Conservation (phyloP, 1,140 invertebrate species). For the Lithobius niger region DNA sequence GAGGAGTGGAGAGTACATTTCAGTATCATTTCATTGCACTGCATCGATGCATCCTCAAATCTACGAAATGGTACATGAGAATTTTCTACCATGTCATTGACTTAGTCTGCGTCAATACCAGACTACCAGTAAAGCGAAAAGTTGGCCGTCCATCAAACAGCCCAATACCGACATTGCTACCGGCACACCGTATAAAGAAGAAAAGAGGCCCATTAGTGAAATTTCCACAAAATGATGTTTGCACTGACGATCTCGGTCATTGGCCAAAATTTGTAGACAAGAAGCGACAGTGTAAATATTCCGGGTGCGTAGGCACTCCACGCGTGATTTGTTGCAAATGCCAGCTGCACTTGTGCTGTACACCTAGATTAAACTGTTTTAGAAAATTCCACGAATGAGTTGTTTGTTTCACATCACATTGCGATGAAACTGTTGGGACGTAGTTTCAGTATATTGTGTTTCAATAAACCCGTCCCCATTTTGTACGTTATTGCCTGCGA, state of each 20-base stretch:
- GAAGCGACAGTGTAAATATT: not conserved
- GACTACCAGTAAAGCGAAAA: constrained; percentile 19
- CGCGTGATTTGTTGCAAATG: not conserved
- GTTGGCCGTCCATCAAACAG: not conserved
- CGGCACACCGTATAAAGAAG: not conserved
- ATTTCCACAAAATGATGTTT: not conserved
- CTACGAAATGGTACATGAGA: constrained; percentile 31
- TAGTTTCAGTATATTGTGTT: no score
- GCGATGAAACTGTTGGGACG: no score
- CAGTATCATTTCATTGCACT: constrained; percentile 28
- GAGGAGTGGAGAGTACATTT: constrained; percentile 32
- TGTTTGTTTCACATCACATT: no score
- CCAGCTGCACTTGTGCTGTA: not conserved
- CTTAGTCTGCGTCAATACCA: constrained; percentile 23
- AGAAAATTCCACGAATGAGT: no score
- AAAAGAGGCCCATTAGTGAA: not conserved
- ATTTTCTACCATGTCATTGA: constrained; percentile 35
- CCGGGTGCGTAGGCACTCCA: not conserved
- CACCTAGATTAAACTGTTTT: no score
- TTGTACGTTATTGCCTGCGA: no score
- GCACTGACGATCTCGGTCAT: not conserved
- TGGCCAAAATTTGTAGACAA: not conserved
- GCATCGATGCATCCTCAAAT: constrained; percentile 29
- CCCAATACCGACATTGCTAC: not conserved
- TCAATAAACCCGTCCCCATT: no score